Evolutionary conservation across 2,113 vertebrate genomes (phyloP).

Genomic region (Stigmatopora nigra): DNA sequence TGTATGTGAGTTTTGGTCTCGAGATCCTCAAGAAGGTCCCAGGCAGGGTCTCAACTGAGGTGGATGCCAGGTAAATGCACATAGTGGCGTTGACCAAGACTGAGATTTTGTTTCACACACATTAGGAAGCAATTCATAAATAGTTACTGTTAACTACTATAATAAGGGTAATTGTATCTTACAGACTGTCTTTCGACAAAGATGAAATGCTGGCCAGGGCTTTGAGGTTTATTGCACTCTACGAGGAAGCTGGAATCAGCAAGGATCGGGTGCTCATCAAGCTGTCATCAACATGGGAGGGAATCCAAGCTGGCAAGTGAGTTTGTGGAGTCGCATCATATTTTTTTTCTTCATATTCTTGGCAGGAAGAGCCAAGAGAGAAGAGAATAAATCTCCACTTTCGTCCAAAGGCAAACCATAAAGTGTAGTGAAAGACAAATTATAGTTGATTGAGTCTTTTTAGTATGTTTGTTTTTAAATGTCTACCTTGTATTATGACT

Average conservation of each 20-base stretch:
- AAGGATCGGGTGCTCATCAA: slow-evolving; percentile 92
- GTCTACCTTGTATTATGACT: background rate
- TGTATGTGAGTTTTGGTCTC: slow-evolving; percentile 87
- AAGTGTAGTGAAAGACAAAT: background rate
- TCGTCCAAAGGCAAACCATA: background rate
- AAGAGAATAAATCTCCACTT: background rate
- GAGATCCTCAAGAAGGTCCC: slow-evolving; percentile 96
- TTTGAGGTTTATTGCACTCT: slow-evolving; percentile 79
- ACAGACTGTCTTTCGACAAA: slow-evolving; percentile 90
- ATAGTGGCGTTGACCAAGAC: background rate
- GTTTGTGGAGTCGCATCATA: background rate
- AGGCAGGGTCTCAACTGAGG: slow-evolving; percentile 93
- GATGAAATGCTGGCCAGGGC: slow-evolving; percentile 86
- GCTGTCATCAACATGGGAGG: slow-evolving; percentile 94
- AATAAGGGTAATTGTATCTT: background rate
- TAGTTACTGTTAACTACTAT: background rate
- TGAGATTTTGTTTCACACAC: background rate
- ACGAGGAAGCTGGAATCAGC: slow-evolving; percentile 80
- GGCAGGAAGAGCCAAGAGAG: background rate
- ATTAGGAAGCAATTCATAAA: no score
- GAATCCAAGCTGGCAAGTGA: slow-evolving; percentile 92
- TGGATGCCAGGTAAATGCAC: slow-evolving; percentile 82
- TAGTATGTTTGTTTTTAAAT: background rate
- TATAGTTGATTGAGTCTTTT: background rate
- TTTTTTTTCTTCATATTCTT: background rate